Conservation (phyloP, 2,113 vertebrate species). For the Syngnathoides biaculeatus region DNA sequence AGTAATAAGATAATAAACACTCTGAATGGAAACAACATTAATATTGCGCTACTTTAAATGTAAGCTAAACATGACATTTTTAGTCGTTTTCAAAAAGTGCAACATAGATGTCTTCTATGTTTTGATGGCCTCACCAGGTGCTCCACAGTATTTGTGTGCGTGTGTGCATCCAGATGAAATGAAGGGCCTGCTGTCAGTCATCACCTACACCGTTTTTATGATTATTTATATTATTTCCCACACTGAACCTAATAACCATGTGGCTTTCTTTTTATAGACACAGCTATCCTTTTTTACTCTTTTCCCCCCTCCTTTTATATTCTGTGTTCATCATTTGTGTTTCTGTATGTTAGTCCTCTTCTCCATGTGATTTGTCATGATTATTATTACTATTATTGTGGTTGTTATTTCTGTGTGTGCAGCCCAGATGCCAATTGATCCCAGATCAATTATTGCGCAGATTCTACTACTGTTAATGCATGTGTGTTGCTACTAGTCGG, state of each 20-base stretch:
- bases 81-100: too few relatives aligned
- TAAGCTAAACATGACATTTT: not conserved
- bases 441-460: not conserved
- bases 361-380: conserved; percentile 1
- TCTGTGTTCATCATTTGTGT: conserved; percentile 60
- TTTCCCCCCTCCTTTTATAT: conserved; percentile 7
- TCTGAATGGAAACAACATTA: too few relatives aligned
- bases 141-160: conserved; percentile 12
- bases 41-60: not conserved
- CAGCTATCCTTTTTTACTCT: conserved; percentile 32
- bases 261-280: conserved; percentile 46
- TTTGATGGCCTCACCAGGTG: conserved; percentile 15
- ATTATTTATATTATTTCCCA: not conserved
- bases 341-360: conserved; percentile 62
- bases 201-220: not conserved
- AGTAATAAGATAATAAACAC: too few relatives aligned
- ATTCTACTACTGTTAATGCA: not conserved
- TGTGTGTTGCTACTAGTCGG: not conserved
- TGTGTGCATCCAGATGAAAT: conserved; percentile 63
- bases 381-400: not conserved
- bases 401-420: not conserved
- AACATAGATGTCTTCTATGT: not conserved
- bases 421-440: not conserved
- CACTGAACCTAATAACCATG: conserved; percentile 40
- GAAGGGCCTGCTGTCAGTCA: conserved; percentile 55